Conservation (phyloP, 2,113 vertebrate genomes). For the Neolamprologus longior region DNA sequence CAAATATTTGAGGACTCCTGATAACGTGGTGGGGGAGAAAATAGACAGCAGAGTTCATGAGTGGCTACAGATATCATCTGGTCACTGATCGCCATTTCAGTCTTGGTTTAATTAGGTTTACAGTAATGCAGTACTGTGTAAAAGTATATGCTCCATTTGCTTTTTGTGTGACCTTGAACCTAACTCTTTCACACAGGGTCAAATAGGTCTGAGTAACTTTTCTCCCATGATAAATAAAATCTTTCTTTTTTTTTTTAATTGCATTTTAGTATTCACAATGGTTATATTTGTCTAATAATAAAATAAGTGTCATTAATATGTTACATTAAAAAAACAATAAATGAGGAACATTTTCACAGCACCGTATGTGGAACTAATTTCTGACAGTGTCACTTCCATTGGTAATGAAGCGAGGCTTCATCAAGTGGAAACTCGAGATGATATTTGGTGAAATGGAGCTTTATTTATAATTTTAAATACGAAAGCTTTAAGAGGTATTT, state of each 20-base stretch:
- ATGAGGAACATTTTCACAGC: not conserved
- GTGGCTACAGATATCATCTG: not conserved
- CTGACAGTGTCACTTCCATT: not conserved
- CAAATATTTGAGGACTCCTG: not conserved
- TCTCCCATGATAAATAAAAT: not conserved
- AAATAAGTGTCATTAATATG: not conserved
- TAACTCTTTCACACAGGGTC: not conserved
- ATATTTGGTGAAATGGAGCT: not conserved
- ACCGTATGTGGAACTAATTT: not conserved
- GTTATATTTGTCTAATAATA: not conserved
- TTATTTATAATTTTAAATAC: not conserved
- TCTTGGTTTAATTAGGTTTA: not conserved
- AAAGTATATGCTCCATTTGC: not conserved
- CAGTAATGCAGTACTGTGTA: not conserved
- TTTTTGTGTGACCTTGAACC: not conserved
- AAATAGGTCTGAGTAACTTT: not conserved
- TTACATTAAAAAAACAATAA: not conserved
- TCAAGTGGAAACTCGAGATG: not conserved
- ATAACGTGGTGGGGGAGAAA: not conserved
- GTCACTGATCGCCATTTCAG: not conserved
- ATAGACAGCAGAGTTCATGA: not conserved
- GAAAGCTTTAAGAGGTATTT: not conserved
- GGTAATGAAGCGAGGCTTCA: not conserved
- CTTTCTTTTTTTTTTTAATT: fast-evolving
- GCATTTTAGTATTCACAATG: not conserved